phyloP scores from a whole-genome alignment of 2,797 vertebrate species.

The Rhinella marina region DNA sequence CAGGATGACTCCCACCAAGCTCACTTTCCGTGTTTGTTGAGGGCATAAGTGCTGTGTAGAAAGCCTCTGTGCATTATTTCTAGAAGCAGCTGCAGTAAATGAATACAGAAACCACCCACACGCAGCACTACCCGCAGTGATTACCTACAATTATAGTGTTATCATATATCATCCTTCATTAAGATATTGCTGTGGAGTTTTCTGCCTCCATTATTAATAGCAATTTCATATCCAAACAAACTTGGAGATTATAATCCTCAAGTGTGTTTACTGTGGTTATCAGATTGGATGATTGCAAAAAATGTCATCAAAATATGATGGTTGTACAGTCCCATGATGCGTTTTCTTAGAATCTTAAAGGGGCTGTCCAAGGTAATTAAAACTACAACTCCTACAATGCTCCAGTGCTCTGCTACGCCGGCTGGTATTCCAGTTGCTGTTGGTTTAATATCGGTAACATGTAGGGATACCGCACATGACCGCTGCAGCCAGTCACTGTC shows the following conservation, averaged over 20 bases:
- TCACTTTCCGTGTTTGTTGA: background rate
- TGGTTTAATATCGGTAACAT: too few species aligned
- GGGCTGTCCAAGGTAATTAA: too few species aligned
- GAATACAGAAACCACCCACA: slow-evolving; percentile 40
- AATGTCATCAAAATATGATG: background rate
- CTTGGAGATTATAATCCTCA: background rate
- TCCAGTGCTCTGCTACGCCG: too few species aligned
- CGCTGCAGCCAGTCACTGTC: too few species aligned
- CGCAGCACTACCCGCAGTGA: slow-evolving; percentile 7
- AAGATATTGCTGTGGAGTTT: background rate
- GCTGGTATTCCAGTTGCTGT: too few species aligned
- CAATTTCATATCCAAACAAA: slow-evolving; percentile 17
- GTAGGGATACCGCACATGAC: too few species aligned
- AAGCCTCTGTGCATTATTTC: slow-evolving; percentile 4
- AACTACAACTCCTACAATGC: too few species aligned
- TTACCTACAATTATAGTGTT: slow-evolving; percentile 17
- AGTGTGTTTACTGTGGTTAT: background rate
- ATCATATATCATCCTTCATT: slow-evolving; percentile 21
- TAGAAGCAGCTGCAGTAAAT: slow-evolving; percentile 47
- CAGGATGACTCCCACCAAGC: too few species aligned
- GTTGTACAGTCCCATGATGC: background rate
- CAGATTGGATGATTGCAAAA: background rate
- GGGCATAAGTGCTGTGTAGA: slow-evolving; percentile 15
- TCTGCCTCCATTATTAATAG: slow-evolving; percentile 22
- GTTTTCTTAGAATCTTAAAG: background rate